Evolutionary conservation across 2,113 vertebrate genomes (phyloP), one percentile per base, ranked within the genome.

Genomic region (Paedocypris sp.): DNA sequence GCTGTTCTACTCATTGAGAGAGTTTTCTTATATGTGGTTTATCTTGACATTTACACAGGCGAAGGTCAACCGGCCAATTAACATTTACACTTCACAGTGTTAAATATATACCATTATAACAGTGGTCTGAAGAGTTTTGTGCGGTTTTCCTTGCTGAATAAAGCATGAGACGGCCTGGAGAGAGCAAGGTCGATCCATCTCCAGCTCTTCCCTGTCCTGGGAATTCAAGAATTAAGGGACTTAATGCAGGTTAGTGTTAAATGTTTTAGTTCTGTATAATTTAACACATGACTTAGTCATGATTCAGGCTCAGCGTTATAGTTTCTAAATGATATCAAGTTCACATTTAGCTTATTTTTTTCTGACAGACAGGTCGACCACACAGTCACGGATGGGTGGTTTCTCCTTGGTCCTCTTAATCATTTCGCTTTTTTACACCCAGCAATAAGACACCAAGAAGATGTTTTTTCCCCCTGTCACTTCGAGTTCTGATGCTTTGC

Each of bases 11-110:
- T n/a, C n/a, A n/a, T n/a, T n/a, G n/a, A n/a, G n/a, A n/a, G n/a
- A n/a, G n/a, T n/a, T n/a, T n/a, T n/a, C n/a, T n/a, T n/a, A n/a
- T n/a, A n/a, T n/a, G n/a, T n/a, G n/a, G n/a, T n/a, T 47, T 26
- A 9, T 13, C n/a, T 46, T 16, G 33, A 36, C 41, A 47, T 16
- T 6, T 56, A 23, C 35, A 18, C 23, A 52, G 29, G 23, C 38
- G 33, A 66, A 68, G 65, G 65, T 68, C 62, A 73, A 39, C 51
- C 13, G 41, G 47, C 43, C 65, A 68, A 62, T 68, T 60, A 72
- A 63, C 65, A 66, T 64, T 67, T 70, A 13, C 26, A 58, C 58
- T 45, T 60, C 29, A 39, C 56, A 45, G 13, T 20, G 56, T 60
- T 50, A 57, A 57, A 62, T 38, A 8, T 66, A 45, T 61, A 67